Conservation (phyloP, 2,113 vertebrate species). For the Amphiprion percula region DNA sequence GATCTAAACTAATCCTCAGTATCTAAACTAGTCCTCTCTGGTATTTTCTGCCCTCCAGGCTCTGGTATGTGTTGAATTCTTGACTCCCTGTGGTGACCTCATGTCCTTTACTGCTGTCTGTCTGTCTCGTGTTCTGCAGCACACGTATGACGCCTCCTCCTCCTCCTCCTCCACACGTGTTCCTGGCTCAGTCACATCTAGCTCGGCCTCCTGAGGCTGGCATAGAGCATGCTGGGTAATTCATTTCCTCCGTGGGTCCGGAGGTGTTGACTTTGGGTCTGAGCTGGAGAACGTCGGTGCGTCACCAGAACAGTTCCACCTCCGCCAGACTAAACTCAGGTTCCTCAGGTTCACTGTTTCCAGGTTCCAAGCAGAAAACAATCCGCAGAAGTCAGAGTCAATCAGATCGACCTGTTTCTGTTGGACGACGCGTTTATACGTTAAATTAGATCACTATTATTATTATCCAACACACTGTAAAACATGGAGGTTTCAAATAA, state of each 20-base stretch:
- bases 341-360: too few relatives aligned
- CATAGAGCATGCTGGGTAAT: conserved; percentile 54
- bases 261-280: conserved; percentile 75
- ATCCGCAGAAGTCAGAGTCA: too few relatives aligned
- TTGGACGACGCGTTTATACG: too few relatives aligned
- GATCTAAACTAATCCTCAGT: too few relatives aligned
- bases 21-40: too few relatives aligned
- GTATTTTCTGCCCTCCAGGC: too few relatives aligned
- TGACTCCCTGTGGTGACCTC: conserved; percentile 88
- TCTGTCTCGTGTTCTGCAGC: conserved; percentile 72
- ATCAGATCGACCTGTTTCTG: too few relatives aligned
- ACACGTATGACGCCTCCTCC: conserved; percentile 74
- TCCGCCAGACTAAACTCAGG: too few relatives aligned
- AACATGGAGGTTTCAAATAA: too few relatives aligned
- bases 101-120: conserved; percentile 83
- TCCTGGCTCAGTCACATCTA: conserved; percentile 63
- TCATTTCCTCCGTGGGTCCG: conserved; percentile 57
- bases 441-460: too few relatives aligned
- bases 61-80: conserved; percentile 91
- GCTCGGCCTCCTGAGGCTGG: conserved; percentile 69
- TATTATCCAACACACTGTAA: too few relatives aligned
- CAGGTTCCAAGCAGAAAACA: too few relatives aligned
- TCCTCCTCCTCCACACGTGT: conserved; percentile 47
- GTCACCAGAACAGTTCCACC: conserved; percentile 58
- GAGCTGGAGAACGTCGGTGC: conserved; percentile 60